These are phyloP conservation scores for Leptopilina syphax DNA, from an alignment of 2,888 invertebrate genomes.

Conservation along the genomic window DNA sequence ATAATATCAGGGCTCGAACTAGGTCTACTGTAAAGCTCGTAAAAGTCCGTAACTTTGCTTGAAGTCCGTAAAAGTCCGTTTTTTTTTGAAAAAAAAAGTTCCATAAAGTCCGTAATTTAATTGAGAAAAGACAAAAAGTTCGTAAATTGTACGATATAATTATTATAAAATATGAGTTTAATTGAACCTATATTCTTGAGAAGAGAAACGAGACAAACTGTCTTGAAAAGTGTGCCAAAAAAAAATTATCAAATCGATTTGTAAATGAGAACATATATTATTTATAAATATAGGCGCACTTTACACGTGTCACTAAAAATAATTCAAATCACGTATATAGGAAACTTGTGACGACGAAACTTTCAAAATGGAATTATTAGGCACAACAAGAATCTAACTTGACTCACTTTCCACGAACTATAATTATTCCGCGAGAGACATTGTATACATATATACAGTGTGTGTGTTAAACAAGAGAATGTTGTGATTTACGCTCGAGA, in stretches of 20 bases:
- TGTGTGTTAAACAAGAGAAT: conserved; percentile 8
- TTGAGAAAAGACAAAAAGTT: too few relatives aligned
- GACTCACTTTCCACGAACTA: conserved; percentile 18
- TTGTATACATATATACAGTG: too few relatives aligned
- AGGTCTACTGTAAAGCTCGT: too few relatives aligned
- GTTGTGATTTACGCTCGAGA: conserved; percentile 14
- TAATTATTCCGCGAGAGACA: conserved; percentile 15
- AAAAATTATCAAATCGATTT: conserved; percentile 19
- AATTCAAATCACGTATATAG: not conserved
- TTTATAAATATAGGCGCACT: not conserved
- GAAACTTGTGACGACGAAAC: not conserved
- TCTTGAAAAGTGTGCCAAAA: conserved; percentile 7
- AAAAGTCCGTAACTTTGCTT: too few relatives aligned
- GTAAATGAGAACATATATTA: not conserved
- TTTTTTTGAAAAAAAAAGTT: too few relatives aligned
- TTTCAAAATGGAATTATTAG: conserved; percentile 21
- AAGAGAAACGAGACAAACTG: not conserved
- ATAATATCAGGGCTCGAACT: too few relatives aligned
- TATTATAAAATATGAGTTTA: too few relatives aligned
- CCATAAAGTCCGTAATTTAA: too few relatives aligned
- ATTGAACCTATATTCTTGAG: too few relatives aligned
- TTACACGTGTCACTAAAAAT: conserved; percentile 12
- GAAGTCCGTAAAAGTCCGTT: too few relatives aligned
- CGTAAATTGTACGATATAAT: too few relatives aligned
- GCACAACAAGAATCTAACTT: conserved; percentile 14